Percentiles rank a stretch among this genome's conserved stretches.
Conservation (phyloP, 2,797 vertebrate species). For the Nasua narica region DNA sequence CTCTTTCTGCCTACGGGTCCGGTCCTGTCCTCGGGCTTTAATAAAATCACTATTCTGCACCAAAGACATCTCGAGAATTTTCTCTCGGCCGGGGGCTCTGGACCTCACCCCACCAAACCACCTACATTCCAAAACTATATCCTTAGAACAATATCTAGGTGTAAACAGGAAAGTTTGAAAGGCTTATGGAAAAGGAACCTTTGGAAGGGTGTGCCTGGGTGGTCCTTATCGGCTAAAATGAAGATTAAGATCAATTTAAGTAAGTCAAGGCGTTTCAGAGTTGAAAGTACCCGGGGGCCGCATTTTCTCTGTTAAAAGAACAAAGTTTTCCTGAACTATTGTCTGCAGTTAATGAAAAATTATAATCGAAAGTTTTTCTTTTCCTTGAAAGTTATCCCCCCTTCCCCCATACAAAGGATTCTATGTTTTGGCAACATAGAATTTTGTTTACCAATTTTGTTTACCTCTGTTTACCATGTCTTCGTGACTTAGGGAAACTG, state of each 20-base stretch:
- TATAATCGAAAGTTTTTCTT: not conserved
- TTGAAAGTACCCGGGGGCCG: not conserved
- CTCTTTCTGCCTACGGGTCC: no score
- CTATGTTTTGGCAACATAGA: not conserved
- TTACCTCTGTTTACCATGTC: no score
- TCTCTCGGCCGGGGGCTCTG: no score
- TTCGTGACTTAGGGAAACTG: not conserved
- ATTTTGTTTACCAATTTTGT: no score
- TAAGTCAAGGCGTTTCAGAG: not conserved
- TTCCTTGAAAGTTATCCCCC: not conserved
- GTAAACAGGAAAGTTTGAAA: not conserved
- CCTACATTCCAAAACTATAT: no score
- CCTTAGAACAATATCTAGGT: no score
- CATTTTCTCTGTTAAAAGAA: not conserved
- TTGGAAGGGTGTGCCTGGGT: not conserved
- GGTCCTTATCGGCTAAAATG: no score
- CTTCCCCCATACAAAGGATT: not conserved
- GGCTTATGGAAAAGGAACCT: not conserved
- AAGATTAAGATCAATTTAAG: not conserved
- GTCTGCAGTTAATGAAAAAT: not conserved
- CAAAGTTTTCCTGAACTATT: not conserved
- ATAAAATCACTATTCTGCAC: no score
- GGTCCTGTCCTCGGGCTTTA: no score
- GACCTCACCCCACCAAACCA: no score
- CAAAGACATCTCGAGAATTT: no score